Evolutionary conservation across 2,888 invertebrate species (phyloP), one percentile per base, ranked within the genome.

Genomic region (Andrena minutula): DNA sequence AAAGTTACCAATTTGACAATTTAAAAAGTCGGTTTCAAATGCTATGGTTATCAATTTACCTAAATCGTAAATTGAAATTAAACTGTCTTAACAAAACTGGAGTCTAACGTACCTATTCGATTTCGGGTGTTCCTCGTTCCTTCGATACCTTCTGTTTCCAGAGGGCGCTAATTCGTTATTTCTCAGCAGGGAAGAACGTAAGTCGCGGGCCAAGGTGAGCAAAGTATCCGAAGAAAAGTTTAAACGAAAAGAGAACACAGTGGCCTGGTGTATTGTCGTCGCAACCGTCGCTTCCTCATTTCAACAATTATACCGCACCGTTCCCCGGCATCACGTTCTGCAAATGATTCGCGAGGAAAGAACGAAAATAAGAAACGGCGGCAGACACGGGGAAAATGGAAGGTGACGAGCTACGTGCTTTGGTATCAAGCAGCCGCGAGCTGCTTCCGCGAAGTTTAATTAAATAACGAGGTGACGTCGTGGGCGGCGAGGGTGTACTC

Each of bases 381-480:
- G 56, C 35, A 49, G 66, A 47, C 75, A 63, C 65, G 60, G 68
- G 49, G 88, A 87, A 87, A 90, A 88, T 87, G 88, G 86, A 87
- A 88, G 89, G 88, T 91, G 90, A 91, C 89, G 89, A 90, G 90
- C 83, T 87, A 90, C 90, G 89, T 89, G 89, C 88, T 88, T 90
- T 84, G 90, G 90, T 89, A 90, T 90, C 89, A 90, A 90, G 90
- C 86, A 88, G 88, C 90, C 86, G 78, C 82, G 86, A 85, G 88
- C 87, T 85, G 89, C 87, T 91, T 90, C 89, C 89, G 88, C 88
- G 85, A 91, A 92, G 88, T 92, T 93, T 92, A 92, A 93, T 92
- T 92, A 90, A 92, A 92, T 92, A 92, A 91, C 92, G 89, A 88
- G 89, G 90, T 87, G 90, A 90, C 88, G 88, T 85, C 75, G 82